phyloP scores from a whole-genome alignment of 2,797 vertebrate species.

The Myotis planiceps region DNA sequence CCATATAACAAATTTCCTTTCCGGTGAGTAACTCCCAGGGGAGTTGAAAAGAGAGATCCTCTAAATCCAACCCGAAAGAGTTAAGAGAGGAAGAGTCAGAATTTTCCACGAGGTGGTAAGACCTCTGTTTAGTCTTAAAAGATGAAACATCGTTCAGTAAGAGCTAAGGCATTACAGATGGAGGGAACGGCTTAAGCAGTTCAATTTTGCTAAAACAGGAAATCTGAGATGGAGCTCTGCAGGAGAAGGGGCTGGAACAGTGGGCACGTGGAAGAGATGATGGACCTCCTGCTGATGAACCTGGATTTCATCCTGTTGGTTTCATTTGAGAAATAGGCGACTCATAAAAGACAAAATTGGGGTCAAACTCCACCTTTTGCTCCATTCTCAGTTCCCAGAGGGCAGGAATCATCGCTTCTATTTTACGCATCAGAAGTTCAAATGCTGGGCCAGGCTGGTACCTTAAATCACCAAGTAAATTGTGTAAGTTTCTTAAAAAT shows the following conservation, averaged over 20 bases:
- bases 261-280: neutral
- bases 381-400: neutral
- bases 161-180: neutral
- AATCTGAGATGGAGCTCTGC: neutral
- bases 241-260: neutral
- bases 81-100: neutral
- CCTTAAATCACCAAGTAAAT: neutral
- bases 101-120: neutral
- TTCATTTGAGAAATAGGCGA: neutral
- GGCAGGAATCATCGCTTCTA: neutral
- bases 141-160: neutral
- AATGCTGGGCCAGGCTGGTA: neutral
- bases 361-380: neutral
- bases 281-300: neutral
- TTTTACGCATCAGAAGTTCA: neutral
- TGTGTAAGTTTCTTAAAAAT: neutral
- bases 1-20: neutral
- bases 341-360: neutral
- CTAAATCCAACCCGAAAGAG: neutral
- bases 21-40: neutral
- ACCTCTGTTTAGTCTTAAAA: neutral
- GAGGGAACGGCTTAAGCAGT: too few species aligned
- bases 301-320: neutral
- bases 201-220: neutral
- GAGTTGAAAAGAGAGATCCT: neutral